phyloP scores from a whole-genome alignment of 37 sponge, comb jelly and placozoan genomes.

The Sycon ciliatum region DNA sequence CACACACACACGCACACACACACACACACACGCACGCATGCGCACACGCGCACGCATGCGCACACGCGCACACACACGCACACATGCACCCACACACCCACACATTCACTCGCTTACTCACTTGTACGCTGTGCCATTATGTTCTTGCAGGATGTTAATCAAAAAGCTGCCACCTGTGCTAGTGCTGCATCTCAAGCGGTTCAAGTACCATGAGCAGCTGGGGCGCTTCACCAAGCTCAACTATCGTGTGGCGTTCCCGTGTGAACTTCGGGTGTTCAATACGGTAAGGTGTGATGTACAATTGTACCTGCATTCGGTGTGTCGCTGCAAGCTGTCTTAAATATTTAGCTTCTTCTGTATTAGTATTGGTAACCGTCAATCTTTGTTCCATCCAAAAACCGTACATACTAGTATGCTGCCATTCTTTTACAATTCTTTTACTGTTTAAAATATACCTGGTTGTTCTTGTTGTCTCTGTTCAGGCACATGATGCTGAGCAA shows the following conservation, averaged over 20 bases:
- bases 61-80: slow-evolving; percentile 14
- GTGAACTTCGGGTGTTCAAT: slow-evolving; percentile 88
- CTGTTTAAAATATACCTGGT: too few species aligned
- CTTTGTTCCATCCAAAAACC: not conserved
- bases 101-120: slow-evolving; percentile 13
- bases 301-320: not conserved
- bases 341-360: not conserved
- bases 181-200: slow-evolving; percentile 91
- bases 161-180: slow-evolving; percentile 82
- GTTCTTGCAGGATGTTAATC: slow-evolving; percentile 54
- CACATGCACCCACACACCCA: slow-evolving; percentile 22
- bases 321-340: not conserved
- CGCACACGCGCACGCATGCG: slow-evolving; percentile 27
- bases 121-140: too few species aligned
- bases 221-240: slow-evolving; percentile 77
- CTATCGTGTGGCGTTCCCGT: slow-evolving; percentile 88
- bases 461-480: not conserved
- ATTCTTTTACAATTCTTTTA: too few species aligned
- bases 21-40: slow-evolving; percentile 32
- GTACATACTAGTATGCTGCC: too few species aligned
- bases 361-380: not conserved
- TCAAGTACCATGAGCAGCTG: slow-evolving; percentile 83
- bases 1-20: slow-evolving; percentile 21
- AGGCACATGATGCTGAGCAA: slow-evolving; percentile 67
- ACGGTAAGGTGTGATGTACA: slow-evolving; percentile 42